A percentile compares a stretch with the other conserved stretches of the same genome.
Conservation (phyloP, 2,797 vertebrate genomes). For the Sylvia borin region DNA sequence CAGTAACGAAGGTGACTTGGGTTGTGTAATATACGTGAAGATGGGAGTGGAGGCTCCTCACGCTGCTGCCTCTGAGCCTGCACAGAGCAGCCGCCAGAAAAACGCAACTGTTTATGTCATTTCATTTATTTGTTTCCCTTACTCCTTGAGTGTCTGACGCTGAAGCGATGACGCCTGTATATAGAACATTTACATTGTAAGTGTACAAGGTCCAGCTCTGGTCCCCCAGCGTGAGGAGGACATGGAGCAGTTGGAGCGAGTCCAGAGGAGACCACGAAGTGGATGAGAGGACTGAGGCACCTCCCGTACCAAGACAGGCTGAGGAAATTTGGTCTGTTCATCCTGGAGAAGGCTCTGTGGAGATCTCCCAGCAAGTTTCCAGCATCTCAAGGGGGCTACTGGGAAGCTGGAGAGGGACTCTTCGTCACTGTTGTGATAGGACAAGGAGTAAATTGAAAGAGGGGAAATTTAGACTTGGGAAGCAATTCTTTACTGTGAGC, state of each 20-base stretch:
- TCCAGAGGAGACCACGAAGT: background rate
- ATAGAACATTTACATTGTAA: background rate
- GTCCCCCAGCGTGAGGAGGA: background rate
- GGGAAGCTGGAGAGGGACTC: background rate
- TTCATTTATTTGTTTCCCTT: background rate
- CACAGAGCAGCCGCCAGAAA: background rate
- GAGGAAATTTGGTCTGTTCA: background rate
- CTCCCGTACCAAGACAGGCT: accelerated
- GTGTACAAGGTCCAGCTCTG: background rate
- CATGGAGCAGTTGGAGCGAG: background rate
- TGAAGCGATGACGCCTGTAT: accelerated
- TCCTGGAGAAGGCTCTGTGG: background rate
- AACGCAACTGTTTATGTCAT: accelerated
- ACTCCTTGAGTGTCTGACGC: accelerated
- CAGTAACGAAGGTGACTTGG: accelerated
- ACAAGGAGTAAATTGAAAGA: background rate
- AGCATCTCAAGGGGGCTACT: no score
- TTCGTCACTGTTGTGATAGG: background rate
- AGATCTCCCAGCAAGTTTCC: background rate
- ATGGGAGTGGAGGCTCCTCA: background rate
- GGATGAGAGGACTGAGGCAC: background rate
- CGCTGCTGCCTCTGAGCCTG: background rate
- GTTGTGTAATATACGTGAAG: accelerated
- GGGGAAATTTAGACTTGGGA: background rate
- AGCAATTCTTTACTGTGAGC: background rate